Evolutionary conservation across 64 coral and sea anemone genomes (phyloP), one percentile per base, ranked within the genome.

Genomic region (Catalaphyllia jardinei): DNA sequence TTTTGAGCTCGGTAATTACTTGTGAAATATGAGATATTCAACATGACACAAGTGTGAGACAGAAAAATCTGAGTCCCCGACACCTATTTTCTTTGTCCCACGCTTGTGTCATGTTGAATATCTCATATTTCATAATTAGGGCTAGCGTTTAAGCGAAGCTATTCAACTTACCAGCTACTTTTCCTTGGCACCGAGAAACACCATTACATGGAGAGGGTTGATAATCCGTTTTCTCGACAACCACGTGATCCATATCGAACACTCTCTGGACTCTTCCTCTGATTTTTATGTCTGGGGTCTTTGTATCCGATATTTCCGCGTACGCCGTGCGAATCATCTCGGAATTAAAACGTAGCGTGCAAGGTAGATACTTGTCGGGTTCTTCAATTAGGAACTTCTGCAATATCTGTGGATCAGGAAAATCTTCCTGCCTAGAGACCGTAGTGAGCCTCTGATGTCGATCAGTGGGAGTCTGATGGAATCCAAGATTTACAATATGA

Each of bases 191-290:
- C 8, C 33, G 9, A 83, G 31, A 8, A n/a, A 12, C 17, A 20
- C 7, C 59, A 65, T 67, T 0, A 22, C 16, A 62, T 6, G 19
- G 22, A 22, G 11, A 65, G 22, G 60, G 57, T 4, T 62, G 28
- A 15, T 7, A 31, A 20, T 19, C 16, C 22, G 17, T 46, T 19
- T 39, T 83, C 24, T 83, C 11, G 18, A 95, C 52, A 12, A 95
- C 94, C 28, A 95, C 83, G 16, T 73, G 81, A 89, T 95, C 94
- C 38, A 72, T 90, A 73, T 95, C 89, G 71, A 95, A 95, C 17
- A 87, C 89, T 62, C 91, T 77, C 24, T 77, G 79, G 1, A 88
- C 67, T 11, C 28, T 27, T 50, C 94, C 89, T 19, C 59, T 95
- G 62, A 95, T 83, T 76, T 77, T 60, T 24, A 96, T 96, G 39